Evolutionary conservation across 2,797 vertebrate species (phyloP).

Genomic region (Anguilla pacifica): DNA sequence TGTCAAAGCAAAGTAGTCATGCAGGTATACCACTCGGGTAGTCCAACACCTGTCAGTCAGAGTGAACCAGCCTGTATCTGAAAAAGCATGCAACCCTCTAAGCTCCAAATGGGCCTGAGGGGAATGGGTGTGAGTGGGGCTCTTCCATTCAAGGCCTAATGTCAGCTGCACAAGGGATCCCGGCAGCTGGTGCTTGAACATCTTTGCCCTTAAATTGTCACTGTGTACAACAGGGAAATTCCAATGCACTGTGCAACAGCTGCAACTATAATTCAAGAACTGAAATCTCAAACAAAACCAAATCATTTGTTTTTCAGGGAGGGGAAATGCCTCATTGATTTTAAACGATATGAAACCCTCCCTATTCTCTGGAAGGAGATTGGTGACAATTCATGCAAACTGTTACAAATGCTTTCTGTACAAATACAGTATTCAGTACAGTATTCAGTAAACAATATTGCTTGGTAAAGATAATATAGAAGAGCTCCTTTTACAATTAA

Average conservation of each 20-base stretch:
- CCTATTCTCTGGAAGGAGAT: neutral
- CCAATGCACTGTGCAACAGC: neutral
- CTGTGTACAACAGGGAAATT: neutral
- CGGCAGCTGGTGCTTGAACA: conserved; percentile 41
- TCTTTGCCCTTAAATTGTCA: neutral
- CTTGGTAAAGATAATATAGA: neutral
- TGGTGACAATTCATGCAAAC: neutral
- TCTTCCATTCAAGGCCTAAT: conserved; percentile 47
- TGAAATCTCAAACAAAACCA: neutral
- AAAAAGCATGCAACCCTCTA: conserved; percentile 42
- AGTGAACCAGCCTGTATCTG: neutral
- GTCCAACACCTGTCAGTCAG: neutral
- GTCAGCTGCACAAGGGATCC: conserved; percentile 62
- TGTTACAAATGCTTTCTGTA: neutral
- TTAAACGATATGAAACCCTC: neutral
- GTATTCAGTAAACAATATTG: too few species aligned
- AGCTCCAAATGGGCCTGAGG: conserved; percentile 39
- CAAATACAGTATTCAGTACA: neutral
- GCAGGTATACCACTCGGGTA: neutral
- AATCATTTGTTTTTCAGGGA: neutral
- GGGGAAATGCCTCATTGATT: neutral
- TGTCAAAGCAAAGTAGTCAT: neutral
- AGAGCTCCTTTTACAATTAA: neutral
- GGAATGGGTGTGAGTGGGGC: conserved; percentile 43
- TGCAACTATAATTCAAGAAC: neutral